Percentiles rank a stretch among this genome's conserved stretches.
Conservation (phyloP, 2,113 vertebrate genomes). For the Orycteropus afer region DNA sequence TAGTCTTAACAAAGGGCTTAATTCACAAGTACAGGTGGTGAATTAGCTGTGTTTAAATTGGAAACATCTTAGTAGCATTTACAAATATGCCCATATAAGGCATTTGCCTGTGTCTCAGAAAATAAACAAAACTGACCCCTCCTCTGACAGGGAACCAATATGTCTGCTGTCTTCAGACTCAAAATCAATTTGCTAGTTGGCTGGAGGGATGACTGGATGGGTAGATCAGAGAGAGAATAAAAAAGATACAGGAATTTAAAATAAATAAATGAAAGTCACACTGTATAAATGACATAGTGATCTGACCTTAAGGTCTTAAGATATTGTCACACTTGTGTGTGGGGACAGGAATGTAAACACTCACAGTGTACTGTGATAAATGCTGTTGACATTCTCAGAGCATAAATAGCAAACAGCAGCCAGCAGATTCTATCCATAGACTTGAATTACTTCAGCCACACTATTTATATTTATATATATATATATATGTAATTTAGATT, state of each 20-base stretch:
- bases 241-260: neutral
- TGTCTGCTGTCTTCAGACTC: neutral
- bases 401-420: neutral
- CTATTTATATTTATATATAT: neutral
- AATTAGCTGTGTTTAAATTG: neutral
- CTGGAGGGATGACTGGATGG: neutral
- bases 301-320: neutral
- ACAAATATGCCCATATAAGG: neutral
- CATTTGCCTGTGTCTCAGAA: neutral
- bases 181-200: neutral
- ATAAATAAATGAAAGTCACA: neutral
- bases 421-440: neutral
- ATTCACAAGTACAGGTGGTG: neutral
- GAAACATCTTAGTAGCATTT: conserved; percentile 5
- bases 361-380: neutral
- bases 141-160: neutral
- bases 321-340: neutral
- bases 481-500: too few relatives aligned
- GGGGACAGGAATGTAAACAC: neutral
- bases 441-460: neutral
- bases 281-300: neutral
- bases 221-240: neutral
- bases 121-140: neutral
- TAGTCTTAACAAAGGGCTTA: neutral
- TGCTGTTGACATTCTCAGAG: neutral